Percentiles rank a stretch among this genome's conserved stretches.
Conservation (phyloP, 2,113 vertebrate genomes). For the Pardalotus punctatus region DNA sequence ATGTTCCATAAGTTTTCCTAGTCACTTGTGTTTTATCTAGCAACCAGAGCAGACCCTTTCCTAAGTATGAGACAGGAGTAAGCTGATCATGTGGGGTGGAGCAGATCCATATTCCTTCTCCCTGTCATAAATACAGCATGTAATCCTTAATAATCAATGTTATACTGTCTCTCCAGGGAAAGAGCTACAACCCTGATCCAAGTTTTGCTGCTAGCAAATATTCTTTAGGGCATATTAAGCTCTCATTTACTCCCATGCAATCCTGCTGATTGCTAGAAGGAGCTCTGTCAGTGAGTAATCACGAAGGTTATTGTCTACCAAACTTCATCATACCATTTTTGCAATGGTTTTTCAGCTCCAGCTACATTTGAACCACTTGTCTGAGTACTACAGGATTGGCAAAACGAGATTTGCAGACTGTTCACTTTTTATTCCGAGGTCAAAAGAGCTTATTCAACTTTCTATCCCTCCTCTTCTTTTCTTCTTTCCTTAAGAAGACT, state of each 20-base stretch:
- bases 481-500: not conserved
- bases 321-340: not conserved
- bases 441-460: not conserved
- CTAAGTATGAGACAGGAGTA: not conserved
- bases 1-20: not conserved
- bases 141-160: not conserved
- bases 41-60: not conserved
- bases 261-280: not conserved
- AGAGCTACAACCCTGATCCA: not conserved
- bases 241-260: not conserved
- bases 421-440: not conserved
- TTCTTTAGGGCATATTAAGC: not conserved
- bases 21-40: not conserved
- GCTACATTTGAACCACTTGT: not conserved
- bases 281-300: not conserved
- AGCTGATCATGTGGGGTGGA: fast-evolving
- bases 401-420: fast-evolving
- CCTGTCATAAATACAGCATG: not conserved
- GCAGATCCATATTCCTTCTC: not conserved
- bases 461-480: not conserved
- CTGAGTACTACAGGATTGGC: not conserved
- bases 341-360: not conserved
- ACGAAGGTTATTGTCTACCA: not conserved
- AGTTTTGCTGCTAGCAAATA: not conserved
- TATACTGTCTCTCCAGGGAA: not conserved